Evolutionary conservation across 2,888 invertebrate species (phyloP).

Genomic region (Chloroclystis v-ata): DNA sequence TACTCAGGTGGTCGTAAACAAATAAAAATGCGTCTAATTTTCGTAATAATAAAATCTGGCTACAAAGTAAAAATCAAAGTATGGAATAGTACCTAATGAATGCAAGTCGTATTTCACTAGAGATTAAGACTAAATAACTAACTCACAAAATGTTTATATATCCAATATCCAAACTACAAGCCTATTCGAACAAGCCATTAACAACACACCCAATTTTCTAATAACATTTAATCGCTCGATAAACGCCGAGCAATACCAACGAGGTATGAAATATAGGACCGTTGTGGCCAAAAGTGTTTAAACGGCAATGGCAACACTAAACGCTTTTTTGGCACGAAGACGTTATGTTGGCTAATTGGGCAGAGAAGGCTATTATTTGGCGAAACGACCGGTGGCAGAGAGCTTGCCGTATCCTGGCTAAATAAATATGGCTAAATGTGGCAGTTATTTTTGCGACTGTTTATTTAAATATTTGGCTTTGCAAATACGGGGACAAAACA

Average conservation of each 20-base stretch:
- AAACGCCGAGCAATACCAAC: conserved; percentile 14
- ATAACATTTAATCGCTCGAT: background rate
- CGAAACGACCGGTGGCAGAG: conserved; percentile 40
- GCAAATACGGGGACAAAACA: too few species aligned
- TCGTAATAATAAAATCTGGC: too few species aligned
- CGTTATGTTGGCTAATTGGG: conserved; percentile 53
- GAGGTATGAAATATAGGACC: conserved; percentile 15
- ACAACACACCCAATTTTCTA: too few species aligned
- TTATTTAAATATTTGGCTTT: background rate
- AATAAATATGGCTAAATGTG: conserved; percentile 16
- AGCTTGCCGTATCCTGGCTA: conserved; percentile 24
- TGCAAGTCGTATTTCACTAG: too few species aligned
- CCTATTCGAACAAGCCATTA: too few species aligned
- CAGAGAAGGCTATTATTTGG: conserved; percentile 46
- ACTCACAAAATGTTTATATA: too few species aligned
- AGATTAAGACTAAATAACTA: too few species aligned
- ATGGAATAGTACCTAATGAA: too few species aligned
- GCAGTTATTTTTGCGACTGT: conserved; percentile 10
- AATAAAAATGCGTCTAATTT: too few species aligned
- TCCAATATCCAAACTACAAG: too few species aligned
- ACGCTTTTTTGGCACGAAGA: conserved; percentile 49
- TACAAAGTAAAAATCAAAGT: too few species aligned
- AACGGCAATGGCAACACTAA: conserved; percentile 18
- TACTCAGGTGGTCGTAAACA: too few species aligned
- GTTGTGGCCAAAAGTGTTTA: conserved; percentile 39